A percentile compares a stretch with the other conserved stretches of the same genome.
phyloP scores from a whole-genome alignment of 2,113 vertebrate genomes.

The Vulpes lagopus region DNA sequence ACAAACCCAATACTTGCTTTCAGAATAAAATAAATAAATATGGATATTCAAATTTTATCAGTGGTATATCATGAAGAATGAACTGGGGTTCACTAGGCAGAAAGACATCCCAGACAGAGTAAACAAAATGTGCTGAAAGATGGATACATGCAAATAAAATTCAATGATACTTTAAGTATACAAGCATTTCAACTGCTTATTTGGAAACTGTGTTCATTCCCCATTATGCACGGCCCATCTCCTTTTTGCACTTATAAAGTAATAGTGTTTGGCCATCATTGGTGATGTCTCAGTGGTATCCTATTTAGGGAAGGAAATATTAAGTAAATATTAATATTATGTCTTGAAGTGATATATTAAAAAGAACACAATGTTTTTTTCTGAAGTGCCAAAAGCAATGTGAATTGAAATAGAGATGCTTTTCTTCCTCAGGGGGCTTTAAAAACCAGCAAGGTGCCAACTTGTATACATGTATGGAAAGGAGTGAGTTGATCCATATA shows the following conservation, averaged over 20 bases:
- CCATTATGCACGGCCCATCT: background rate
- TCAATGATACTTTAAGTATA: background rate
- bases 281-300: background rate
- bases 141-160: background rate
- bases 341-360: background rate
- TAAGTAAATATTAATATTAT: constrained; percentile 49
- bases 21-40: constrained; percentile 14
- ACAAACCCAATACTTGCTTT: background rate
- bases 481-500: background rate
- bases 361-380: background rate
- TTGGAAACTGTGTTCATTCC: background rate
- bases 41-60: background rate
- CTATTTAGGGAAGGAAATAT: constrained; percentile 46
- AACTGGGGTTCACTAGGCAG: background rate
- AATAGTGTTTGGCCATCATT: background rate
- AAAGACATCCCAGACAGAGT: background rate
- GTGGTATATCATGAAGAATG: background rate
- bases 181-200: background rate
- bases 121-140: background rate
- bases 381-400: constrained; percentile 19
- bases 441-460: background rate
- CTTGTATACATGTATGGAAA: background rate
- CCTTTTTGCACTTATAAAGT: background rate
- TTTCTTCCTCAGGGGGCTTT: background rate
- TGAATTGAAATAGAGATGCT: constrained; percentile 26